These are phyloP conservation scores for Apomyelois bistriatella DNA, from an alignment of 2,888 invertebrate species.

Conservation along the genomic window DNA sequence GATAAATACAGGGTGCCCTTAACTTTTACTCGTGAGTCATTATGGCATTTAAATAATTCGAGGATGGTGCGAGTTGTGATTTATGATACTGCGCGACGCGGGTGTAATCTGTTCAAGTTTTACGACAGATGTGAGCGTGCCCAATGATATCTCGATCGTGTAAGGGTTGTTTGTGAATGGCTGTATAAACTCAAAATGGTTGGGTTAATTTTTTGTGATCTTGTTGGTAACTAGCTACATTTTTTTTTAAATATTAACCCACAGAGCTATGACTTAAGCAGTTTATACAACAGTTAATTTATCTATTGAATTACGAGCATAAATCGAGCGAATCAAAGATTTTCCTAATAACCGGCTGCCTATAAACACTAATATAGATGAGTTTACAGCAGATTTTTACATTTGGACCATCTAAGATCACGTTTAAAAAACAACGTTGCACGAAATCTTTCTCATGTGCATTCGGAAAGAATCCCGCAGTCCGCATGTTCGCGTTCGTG, in stretches of 20 bases:
- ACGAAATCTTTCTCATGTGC: neutral
- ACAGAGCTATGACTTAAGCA: too few species aligned
- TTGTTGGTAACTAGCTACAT: too few species aligned
- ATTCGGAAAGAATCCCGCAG: neutral
- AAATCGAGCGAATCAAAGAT: too few species aligned
- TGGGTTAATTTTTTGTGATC: neutral
- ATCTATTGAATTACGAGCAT: too few species aligned
- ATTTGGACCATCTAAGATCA: neutral
- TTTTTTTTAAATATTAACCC: too few species aligned
- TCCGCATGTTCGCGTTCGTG: conserved; percentile 16
- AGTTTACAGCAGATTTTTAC: too few species aligned
- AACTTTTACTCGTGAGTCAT: conserved; percentile 72
- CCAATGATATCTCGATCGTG: conserved; percentile 25
- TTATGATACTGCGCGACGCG: conserved; percentile 64
- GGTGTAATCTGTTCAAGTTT: conserved; percentile 47
- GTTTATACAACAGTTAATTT: too few species aligned
- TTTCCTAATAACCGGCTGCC: too few species aligned
- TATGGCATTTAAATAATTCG: conserved; percentile 80
- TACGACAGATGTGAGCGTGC: conserved; percentile 38
- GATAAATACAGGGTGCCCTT: conserved; percentile 68
- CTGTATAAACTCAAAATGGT: neutral
- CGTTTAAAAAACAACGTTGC: neutral
- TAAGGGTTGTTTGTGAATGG: conserved; percentile 5
- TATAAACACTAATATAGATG: too few species aligned
- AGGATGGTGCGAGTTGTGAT: conserved; percentile 60